Percentiles rank a stretch among this genome's conserved stretches.
phyloP scores from a whole-genome alignment of 2,113 vertebrate genomes.

The Grammomys surdaster region DNA sequence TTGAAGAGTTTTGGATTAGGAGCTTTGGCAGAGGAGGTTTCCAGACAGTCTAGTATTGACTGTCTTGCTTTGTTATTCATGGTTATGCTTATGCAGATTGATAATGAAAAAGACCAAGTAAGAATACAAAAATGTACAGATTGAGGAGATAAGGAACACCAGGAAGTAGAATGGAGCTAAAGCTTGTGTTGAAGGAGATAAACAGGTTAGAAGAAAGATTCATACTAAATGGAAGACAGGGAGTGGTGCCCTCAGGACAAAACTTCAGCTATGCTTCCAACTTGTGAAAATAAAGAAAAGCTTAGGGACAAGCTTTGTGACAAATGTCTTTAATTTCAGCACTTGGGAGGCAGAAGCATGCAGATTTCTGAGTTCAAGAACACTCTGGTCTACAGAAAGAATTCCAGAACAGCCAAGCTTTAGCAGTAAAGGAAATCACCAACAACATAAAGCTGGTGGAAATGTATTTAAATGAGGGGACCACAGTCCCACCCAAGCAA shows the following conservation, averaged over 20 bases:
- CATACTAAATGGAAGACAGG: background rate
- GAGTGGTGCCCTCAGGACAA: background rate
- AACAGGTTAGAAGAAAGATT: background rate
- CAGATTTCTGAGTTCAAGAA: background rate
- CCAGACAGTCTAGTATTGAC: too few relatives aligned
- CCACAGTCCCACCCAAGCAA: background rate
- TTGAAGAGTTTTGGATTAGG: too few relatives aligned
- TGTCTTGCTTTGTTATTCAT: too few relatives aligned
- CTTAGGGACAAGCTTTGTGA: background rate
- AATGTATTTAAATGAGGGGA: background rate
- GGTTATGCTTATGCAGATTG: background rate
- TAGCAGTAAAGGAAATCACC: background rate
- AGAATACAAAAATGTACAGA: background rate
- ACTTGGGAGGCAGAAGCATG: background rate
- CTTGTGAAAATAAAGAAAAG: background rate
- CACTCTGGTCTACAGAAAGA: background rate
- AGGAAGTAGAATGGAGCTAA: background rate
- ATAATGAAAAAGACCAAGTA: background rate
- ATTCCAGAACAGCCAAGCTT: background rate
- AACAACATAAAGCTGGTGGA: background rate
- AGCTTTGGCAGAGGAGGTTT: too few relatives aligned
- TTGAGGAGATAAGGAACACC: background rate
- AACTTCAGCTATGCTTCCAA: background rate
- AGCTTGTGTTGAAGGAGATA: background rate
- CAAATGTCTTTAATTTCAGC: background rate